These are phyloP conservation scores for Drosophila siamana DNA, from an alignment of 2,888 invertebrate genomes.

Conservation along the genomic window DNA sequence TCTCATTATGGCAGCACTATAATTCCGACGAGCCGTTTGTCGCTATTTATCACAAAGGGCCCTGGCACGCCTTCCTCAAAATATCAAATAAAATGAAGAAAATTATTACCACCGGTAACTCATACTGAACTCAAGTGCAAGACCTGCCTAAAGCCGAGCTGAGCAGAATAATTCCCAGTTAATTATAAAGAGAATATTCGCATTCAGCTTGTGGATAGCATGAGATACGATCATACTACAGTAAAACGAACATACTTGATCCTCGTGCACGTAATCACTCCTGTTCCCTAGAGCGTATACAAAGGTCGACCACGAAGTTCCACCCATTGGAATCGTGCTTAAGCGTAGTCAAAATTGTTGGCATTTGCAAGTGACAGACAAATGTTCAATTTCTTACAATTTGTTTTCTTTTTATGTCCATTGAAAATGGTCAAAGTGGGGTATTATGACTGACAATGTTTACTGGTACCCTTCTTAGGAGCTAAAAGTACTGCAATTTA, in stretches of 20 bases:
- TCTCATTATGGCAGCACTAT: slow-evolving; percentile 52
- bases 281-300: slow-evolving; percentile 3
- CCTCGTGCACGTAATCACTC: neutral
- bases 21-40: slow-evolving; percentile 52
- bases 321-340: slow-evolving; percentile 16
- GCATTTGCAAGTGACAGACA: slow-evolving; percentile 55
- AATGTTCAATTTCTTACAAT: slow-evolving; percentile 62
- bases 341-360: slow-evolving; percentile 24
- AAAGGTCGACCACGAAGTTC: neutral
- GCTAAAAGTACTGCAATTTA: neutral
- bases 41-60: slow-evolving; percentile 39
- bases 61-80: slow-evolving; percentile 42
- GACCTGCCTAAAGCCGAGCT: slow-evolving; percentile 1
- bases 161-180: slow-evolving; percentile 56
- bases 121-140: slow-evolving; percentile 10
- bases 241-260: neutral
- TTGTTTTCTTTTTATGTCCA: slow-evolving; percentile 36
- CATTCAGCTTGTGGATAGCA: neutral
- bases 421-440: neutral
- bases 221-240: neutral
- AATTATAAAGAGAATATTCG: slow-evolving; percentile 8
- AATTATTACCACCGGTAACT: slow-evolving; percentile 35
- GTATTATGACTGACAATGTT: neutral
- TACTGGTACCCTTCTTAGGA: too few relatives aligned
- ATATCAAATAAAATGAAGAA: slow-evolving; percentile 41